Conservation (phyloP, 2,113 vertebrate genomes). For the Dascyllus trimaculatus region DNA sequence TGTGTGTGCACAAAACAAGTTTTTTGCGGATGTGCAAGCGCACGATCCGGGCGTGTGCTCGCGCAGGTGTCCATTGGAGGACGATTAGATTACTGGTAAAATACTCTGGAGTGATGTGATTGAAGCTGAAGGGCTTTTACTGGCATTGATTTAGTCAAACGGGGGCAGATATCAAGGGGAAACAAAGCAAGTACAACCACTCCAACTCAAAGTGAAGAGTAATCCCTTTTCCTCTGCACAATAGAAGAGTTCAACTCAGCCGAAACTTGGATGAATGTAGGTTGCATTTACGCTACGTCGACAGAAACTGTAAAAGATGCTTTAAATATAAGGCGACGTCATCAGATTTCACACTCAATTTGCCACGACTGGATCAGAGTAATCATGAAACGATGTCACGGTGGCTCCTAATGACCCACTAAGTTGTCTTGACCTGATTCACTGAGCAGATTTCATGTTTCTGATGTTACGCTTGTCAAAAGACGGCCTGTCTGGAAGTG, state of each 20-base stretch:
- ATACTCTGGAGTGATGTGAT: constrained; percentile 53
- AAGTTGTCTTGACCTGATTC: constrained; percentile 25
- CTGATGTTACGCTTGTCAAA: constrained; percentile 1
- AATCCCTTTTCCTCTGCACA: neutral
- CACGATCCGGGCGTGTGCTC: neutral
- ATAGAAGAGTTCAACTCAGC: constrained; percentile 7
- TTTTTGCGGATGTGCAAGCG: constrained; percentile 1
- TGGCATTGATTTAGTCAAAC: constrained; percentile 45
- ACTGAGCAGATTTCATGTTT: constrained; percentile 4
- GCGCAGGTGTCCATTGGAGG: constrained; percentile 41
- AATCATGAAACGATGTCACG: neutral
- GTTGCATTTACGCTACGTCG: neutral
- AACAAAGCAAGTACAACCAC: constrained; percentile 24
- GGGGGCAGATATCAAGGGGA: constrained; percentile 18
- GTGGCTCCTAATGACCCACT: neutral
- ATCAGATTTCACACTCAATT: neutral
- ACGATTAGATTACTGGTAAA: constrained; percentile 53
- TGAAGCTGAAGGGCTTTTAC: constrained; percentile 68
- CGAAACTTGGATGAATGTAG: neutral
- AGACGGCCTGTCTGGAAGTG: constrained; percentile 37
- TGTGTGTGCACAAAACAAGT: neutral
- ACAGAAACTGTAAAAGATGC: constrained; percentile 3
- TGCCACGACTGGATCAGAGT: neutral
- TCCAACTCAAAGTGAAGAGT: constrained; percentile 17
- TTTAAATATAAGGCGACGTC: neutral